Evolutionary conservation across 2,888 invertebrate genomes (phyloP), one percentile per base, ranked within the genome.

Genomic region (Andrena hattorfiana): DNA sequence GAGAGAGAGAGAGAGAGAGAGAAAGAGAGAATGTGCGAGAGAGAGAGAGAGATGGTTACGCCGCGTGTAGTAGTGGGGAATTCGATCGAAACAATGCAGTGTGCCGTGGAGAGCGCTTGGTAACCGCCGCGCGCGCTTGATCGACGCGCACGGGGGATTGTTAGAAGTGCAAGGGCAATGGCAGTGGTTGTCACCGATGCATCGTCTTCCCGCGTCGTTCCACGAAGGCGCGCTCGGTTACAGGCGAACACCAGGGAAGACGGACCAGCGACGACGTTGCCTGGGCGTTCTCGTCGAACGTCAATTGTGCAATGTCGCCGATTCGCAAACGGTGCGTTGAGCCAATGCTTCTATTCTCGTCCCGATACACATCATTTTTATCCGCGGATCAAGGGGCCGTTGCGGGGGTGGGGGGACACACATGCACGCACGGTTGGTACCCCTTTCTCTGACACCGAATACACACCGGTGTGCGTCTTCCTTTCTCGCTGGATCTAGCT

Each of bases 151-250:
- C 42, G 20, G 23, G 23, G 70, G 73, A 69, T 73, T 68, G 77
- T 77, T 70, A 59, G 71, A 81, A 77, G 80, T 85, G 85, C 78
- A 85, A 85, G 85, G 85, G 85, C 85, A 82, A 81, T 66, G 81
- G 49, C 82, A 85, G 75, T 80, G 84, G 79, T 75, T 79, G 77
- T 69, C 82, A 75, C 67, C 20, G 73, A 73, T 54, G 49, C 49
- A 10, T 23, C 63, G 42, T 30, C 16, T 56, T 70, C n/a, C 64
- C 48, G 49, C 8, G 62, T 16, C 20, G 23, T 16, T 42, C 20
- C 35, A 51, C 62, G 49, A 51, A 51, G 49, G 51, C 32, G 51
- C 32, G 10, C 32, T 62, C 54, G 35, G 7, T 51, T 62, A 54
- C 56, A n/a, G n/a, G 23, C 32, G 26, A 63, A 48, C 26, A 23